phyloP scores from a whole-genome alignment of 2,888 invertebrate species.

The Platerodrilus igneus region DNA sequence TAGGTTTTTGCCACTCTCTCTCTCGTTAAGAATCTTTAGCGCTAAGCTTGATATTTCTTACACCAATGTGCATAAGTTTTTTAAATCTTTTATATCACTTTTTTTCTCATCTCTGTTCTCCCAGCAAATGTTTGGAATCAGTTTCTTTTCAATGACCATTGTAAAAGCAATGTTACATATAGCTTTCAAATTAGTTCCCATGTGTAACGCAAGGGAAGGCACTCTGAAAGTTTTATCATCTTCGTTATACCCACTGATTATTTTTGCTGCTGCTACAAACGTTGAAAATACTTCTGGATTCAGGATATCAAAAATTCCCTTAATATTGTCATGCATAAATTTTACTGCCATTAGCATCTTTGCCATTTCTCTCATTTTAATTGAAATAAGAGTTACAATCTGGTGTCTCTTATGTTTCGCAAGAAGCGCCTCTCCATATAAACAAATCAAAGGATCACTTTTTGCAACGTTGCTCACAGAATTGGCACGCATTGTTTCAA shows the following conservation, averaged over 20 bases:
- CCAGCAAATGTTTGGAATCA: conserved; percentile 7
- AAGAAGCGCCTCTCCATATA: conserved; percentile 11
- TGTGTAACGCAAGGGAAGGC: too few species aligned
- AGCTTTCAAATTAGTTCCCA: too few species aligned
- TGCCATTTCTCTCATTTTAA: conserved; percentile 14
- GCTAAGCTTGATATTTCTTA: conserved; percentile 23
- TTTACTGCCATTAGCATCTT: conserved; percentile 5
- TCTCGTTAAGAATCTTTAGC: conserved; percentile 20
- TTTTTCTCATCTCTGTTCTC: conserved; percentile 5
- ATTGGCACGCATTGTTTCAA: conserved; percentile 10
- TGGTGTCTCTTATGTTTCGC: conserved; percentile 12
- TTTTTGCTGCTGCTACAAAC: too few species aligned
- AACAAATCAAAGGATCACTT: conserved; percentile 12
- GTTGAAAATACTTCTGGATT: too few species aligned
- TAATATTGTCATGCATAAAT: neutral
- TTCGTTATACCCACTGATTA: too few species aligned
- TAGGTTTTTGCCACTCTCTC: too few species aligned
- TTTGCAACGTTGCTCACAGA: conserved; percentile 7
- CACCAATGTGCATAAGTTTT: too few species aligned
- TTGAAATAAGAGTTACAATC: conserved; percentile 10
- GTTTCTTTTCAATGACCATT: too few species aligned
- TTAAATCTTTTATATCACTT: too few species aligned
- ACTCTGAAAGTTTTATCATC: too few species aligned
- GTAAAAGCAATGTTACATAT: too few species aligned
- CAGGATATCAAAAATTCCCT: too few species aligned